Evolutionary conservation across 2,797 vertebrate species (phyloP), one percentile per base, ranked within the genome.

Genomic region (Gobionotothen gibberifrons): DNA sequence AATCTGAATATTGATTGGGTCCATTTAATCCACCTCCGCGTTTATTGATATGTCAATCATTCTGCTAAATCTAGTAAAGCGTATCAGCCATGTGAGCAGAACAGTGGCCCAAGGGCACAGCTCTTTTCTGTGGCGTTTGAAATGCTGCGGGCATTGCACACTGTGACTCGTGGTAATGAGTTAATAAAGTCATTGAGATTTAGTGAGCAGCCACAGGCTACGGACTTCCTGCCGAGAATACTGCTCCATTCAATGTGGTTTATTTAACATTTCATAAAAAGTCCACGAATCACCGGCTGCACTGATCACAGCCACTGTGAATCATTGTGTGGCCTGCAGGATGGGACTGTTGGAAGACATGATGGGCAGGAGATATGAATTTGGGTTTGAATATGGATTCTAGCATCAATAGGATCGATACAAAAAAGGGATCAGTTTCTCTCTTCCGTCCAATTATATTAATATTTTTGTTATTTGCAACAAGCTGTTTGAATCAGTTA

Each of bases 121-220:
- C 72, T 85, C 72, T 74, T 87, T 84, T 81, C 79, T 82, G 74
- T 81, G 17, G 16, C 69, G 57, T 81, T 90, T 87, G 91, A 91
- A 92, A 89, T 92, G 90, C 88, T 88, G 84, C 72, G 90, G 88
- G 88, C 90, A 80, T 74, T 8, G 59, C 59, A 36, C 57, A 57
- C 75, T 65, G 48, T 87, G 89, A 89, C 84, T 92, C 86, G 85
- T 81, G 80, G 84, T 90, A 90, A 91, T 88, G 90, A 92, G 59
- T 87, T 90, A 89, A 92, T 88, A 82, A 91, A 92, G 92, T 91
- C 85, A 85, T 83, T 82, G 88, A 87, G 89, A 90, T 87, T 90
- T 89, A 88, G 84, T 51, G 86, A 84, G 87, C 85, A 85, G 87
- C 88, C 80, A 72, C 67, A 32, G 87, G 88, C 89, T 62, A 71